Conservation (phyloP, 1,140 invertebrate species). For the Hycleus phaleratus region DNA sequence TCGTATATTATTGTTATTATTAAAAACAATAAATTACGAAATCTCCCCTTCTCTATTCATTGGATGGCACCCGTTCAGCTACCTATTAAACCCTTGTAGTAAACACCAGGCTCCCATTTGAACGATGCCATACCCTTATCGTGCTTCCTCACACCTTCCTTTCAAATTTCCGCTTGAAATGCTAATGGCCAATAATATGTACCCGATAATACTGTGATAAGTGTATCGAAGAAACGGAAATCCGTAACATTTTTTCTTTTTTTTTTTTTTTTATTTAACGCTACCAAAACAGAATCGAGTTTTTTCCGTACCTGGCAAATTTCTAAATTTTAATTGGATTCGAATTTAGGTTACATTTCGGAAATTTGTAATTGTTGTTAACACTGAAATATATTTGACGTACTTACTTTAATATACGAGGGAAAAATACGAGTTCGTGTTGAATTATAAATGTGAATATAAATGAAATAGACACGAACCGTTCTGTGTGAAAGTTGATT, state of each 20-base stretch:
- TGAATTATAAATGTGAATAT: constrained; percentile 2
- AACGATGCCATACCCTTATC: constrained; percentile 9
- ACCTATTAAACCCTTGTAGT: constrained; percentile 4
- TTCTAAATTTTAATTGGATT: too few species aligned
- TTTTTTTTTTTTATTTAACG: too few species aligned
- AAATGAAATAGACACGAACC: constrained; percentile 10
- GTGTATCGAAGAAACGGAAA: constrained; percentile 6
- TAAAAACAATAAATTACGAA: constrained; percentile 14
- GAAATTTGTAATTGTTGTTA: too few species aligned
- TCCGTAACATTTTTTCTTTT: constrained; percentile 1
- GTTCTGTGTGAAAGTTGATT: constrained; percentile 6
- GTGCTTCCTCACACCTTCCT: constrained; percentile 22
- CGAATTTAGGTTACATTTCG: too few species aligned
- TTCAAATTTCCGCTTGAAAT: constrained; percentile 29
- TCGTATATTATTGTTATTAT: neutral
- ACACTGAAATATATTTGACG: too few species aligned
- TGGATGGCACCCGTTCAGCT: neutral
- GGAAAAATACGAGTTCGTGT: constrained; percentile 7
- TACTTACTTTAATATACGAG: too few species aligned
- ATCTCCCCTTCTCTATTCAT: neutral
- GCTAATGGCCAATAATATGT: constrained; percentile 28
- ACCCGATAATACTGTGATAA: constrained; percentile 20
- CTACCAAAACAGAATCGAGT: too few species aligned
- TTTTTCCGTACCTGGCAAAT: too few species aligned
- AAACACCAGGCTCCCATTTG: constrained; percentile 2